These are phyloP conservation scores for Schizothorax lantsangensis DNA, from an alignment of 2,797 vertebrate genomes.

Conservation along the genomic window DNA sequence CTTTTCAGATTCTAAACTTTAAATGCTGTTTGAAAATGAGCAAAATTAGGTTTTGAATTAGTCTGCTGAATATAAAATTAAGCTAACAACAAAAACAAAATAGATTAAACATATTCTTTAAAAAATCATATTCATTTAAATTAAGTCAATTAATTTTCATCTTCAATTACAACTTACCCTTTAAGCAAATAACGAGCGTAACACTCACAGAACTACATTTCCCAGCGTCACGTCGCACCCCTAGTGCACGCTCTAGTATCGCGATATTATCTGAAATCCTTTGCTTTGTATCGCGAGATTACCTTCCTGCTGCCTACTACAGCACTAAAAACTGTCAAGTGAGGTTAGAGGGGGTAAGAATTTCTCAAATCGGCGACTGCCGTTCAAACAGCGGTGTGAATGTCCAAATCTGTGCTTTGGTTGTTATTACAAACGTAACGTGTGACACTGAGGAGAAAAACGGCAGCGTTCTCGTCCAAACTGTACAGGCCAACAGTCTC, in stretches of 20 bases:
- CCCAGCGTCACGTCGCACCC: slow-evolving; percentile 20
- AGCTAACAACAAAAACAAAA: not conserved
- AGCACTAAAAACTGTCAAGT: slow-evolving; percentile 65
- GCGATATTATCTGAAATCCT: slow-evolving; percentile 23
- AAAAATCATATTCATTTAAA: not conserved
- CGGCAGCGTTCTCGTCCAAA: slow-evolving; percentile 54
- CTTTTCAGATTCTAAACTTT: not conserved
- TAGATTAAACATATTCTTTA: not conserved
- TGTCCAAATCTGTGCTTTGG: slow-evolving; percentile 40
- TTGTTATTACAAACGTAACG: slow-evolving; percentile 12
- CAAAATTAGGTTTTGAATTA: not conserved
- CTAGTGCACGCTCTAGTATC: not conserved
- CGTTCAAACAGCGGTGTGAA: slow-evolving; percentile 47
- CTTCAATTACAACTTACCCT: not conserved
- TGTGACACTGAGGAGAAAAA: slow-evolving; percentile 12
- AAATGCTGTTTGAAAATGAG: not conserved
- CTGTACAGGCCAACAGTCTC: slow-evolving; percentile 72
- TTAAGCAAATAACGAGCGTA: not conserved
- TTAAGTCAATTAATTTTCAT: not conserved
- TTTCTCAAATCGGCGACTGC: slow-evolving; percentile 53
- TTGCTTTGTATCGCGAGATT: slow-evolving; percentile 72
- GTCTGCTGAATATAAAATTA: not conserved
- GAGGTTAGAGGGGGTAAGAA: slow-evolving; percentile 63
- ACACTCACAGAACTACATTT: slow-evolving; percentile 40
- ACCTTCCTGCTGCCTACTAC: slow-evolving; percentile 33